Base-by-base conservation (phyloP, 2,888 invertebrate genomes). In the Thereva unica region DNA sequence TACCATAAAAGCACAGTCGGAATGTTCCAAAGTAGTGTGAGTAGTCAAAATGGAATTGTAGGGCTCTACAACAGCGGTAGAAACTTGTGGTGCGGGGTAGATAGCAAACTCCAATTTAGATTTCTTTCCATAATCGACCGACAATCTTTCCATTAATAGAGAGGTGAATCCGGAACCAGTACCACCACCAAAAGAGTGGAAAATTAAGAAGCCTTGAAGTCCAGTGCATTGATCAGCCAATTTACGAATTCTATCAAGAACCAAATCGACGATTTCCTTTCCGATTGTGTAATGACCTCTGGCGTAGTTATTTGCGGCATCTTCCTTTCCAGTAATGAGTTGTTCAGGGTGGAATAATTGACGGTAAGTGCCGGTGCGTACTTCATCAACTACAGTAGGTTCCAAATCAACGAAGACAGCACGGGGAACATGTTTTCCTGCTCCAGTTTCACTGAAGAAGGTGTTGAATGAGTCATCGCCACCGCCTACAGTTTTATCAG, bases 391-490 rank as follows among this genome's bases (percentile, higher is more conserved):
- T 68, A 72, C 89, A 52, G 88, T 88, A 42, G 88, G 89, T 77
- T 89, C 89, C 63, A 89, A 80, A 77, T 89, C 89, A 45, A 89
- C 85, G 75, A 87, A 86, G 40, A 87, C 84, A 5, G 83, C 85
- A 67, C 88, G 78, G 3, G 88, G 87, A 0, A 88, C 87, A 75
- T 88, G 87, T 73, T 88, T 82, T 6, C 82, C 82, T 9, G 78
- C 76, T 6, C 80, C 80, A 8, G 82, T 81, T 68, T 82, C 82
- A 44, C 79, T 79, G 73, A 91, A 91, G 85, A 91, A 91, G 53
- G 90, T 94, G 82, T 93, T 94, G 85, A 92, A 95, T 69, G 91
- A 80, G 71, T 81, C 81, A 52, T 82, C 82, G 1, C 77, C 79
- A 38, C 76, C 76, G 23, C 78, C 78, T 8, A 72, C 80, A 75